These are phyloP conservation scores for Ceratotherium simum DNA, from an alignment of 2,113 vertebrate species.

Conservation along the genomic window DNA sequence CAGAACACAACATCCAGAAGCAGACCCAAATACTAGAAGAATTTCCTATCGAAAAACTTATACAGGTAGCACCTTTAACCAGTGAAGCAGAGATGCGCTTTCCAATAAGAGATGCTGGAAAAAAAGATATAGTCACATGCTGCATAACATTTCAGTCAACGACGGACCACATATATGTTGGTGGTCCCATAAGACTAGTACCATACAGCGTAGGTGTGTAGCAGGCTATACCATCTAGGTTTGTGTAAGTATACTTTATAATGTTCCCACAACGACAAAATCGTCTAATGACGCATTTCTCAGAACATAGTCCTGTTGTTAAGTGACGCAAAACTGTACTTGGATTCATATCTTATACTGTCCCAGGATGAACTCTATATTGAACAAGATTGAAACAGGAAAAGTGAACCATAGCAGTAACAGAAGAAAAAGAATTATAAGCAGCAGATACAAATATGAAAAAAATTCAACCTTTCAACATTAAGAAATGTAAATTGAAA, in stretches of 20 bases:
- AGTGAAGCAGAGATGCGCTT: not conserved
- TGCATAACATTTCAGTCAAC: no score
- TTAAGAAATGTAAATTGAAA: not conserved
- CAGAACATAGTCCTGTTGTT: no score
- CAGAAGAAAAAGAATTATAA: not conserved
- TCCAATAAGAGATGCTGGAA: not conserved
- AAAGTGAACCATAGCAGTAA: not conserved
- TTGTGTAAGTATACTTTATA: no score
- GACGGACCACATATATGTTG: no score
- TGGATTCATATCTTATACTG: not conserved
- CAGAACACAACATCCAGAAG: not conserved
- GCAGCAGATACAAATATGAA: not conserved
- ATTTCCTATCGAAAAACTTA: not conserved
- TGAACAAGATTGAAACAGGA: not conserved
- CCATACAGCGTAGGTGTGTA: no score
- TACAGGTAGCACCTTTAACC: not conserved
- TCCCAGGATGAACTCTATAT: not conserved
- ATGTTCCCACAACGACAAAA: no score
- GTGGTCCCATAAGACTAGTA: no score
- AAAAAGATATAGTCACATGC: not conserved
- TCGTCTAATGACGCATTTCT: no score
- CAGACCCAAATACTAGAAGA: not conserved
- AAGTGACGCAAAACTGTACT: not conserved
- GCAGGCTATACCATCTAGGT: no score
- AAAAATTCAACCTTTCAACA: not conserved